A percentile compares a stretch with the other conserved stretches of the same genome.
phyloP scores from a whole-genome alignment of 2,113 vertebrate genomes.

The Tachysurus vachellii region DNA sequence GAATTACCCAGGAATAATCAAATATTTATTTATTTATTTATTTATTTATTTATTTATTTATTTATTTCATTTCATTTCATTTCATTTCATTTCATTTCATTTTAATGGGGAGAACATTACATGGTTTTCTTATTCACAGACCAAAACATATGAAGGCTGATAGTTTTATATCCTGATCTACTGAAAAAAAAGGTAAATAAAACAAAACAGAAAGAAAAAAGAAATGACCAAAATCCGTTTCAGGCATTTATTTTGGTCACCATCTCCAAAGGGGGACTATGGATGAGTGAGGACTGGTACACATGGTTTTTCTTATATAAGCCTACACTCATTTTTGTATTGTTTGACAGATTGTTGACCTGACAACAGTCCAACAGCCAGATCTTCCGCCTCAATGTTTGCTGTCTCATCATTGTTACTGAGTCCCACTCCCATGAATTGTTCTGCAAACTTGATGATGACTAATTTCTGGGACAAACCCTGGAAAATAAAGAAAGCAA shows the following conservation, averaged over 20 bases:
- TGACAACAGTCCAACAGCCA: background rate
- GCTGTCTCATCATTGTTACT: background rate
- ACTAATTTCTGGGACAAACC: background rate
- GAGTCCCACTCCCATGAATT: background rate
- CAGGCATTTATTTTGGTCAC: background rate
- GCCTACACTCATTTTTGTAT: background rate
- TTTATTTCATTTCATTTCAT: too few relatives aligned
- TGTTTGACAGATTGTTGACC: background rate
- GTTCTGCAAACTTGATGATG: background rate
- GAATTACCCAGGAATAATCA: background rate
- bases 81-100: too few relatives aligned
- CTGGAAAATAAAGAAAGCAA: background rate
- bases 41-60: too few relatives aligned
- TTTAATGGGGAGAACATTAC: background rate
- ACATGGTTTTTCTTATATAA: background rate
- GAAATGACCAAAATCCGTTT: background rate
- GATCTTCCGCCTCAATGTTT: background rate
- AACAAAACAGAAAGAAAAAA: too few relatives aligned
- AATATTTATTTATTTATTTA: background rate
- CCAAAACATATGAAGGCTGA: background rate
- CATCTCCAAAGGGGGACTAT: background rate
- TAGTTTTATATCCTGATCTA: background rate
- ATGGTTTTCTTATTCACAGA: background rate
- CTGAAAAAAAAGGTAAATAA: background rate
- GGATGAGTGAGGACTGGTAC: background rate